Evolutionary conservation across 2,797 vertebrate species (phyloP).

Genomic region (Microctenopoma stevenorrisi): DNA sequence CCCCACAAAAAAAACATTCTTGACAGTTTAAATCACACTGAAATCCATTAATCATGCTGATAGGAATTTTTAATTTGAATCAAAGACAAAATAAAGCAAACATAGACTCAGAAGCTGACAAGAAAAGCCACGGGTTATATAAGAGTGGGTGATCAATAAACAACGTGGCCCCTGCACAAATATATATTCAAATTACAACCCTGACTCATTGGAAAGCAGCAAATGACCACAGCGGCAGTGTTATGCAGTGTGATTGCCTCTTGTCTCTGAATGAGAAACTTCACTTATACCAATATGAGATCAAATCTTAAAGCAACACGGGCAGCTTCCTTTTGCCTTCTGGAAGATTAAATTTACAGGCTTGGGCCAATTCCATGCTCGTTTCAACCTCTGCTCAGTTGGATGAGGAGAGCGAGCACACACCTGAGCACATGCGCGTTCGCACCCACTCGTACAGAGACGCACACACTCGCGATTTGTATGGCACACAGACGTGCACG

Average conservation of each 20-base stretch:
- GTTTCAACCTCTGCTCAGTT: constrained; percentile 27
- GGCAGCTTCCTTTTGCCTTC: constrained; percentile 57
- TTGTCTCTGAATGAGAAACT: constrained; percentile 41
- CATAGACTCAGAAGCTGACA: constrained; percentile 45
- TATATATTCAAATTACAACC: constrained; percentile 52
- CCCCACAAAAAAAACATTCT: constrained; percentile 7
- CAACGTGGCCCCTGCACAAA: constrained; percentile 25
- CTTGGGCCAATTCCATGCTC: constrained; percentile 36
- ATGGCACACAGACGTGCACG: constrained; percentile 36
- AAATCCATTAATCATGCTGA: constrained; percentile 66
- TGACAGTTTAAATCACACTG: constrained; percentile 55
- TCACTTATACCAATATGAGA: constrained; percentile 38
- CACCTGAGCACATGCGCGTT: constrained; percentile 73
- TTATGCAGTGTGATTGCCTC: constrained; percentile 35
- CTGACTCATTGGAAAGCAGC: constrained; percentile 61
- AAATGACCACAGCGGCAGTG: constrained; percentile 53
- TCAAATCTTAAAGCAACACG: constrained; percentile 51
- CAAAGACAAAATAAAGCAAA: constrained; percentile 44
- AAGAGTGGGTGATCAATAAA: constrained; percentile 40
- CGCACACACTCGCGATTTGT: constrained; percentile 26
- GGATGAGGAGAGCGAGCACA: constrained; percentile 43
- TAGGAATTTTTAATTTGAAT: constrained; percentile 53
- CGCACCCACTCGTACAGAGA: constrained; percentile 50
- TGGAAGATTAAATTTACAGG: constrained; percentile 48
- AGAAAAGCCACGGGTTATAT: constrained; percentile 55